Evolutionary conservation across 2,113 vertebrate species (phyloP), one percentile per base, ranked within the genome.

Genomic region (Aspiorhynchus laticeps): DNA sequence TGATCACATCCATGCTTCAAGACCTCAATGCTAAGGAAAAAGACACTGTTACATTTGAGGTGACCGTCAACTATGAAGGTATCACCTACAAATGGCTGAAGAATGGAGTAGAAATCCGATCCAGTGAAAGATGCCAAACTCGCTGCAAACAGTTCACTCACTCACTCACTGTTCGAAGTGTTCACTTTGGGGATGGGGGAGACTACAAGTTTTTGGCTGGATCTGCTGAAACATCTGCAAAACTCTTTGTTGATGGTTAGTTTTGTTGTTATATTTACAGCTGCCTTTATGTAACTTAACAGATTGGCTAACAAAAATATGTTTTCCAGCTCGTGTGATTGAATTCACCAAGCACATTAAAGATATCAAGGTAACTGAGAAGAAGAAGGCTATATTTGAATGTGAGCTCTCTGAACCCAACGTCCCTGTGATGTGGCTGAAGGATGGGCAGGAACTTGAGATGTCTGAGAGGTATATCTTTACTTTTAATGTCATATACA

Each of bases 1-100:
- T 93, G 33, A 93, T 95, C 88, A 91, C 95, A 26, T 97, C 97
- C 67, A 99, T 99, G 98, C 92, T 99, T 81, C 96, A 98, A 89
- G 97, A 99, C 90, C 96, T 99, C 88, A 99, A 98, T 71, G 98
- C 98, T 38, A 96, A 99, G 94, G 98, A 99, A 92, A 97, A 97
- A 91, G 98, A 99, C 90, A 99, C 97, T 19, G 97, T 99, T 90
- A 99, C 98, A 48, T 99, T 99, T 89, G 98, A 99, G 93, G 96
- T 98, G 83, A 98, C 96, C 0, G 97, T 99, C 81, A 99, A 99
- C 93, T 95, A 97, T 80, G 98, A 99, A 94, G 97, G 97, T 76
- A 95, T 99, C 88, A 96, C 96, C 79, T 99, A 97, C 91, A 99
- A 99, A 88, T 99, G 98, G 98, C 92, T 99, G 69, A 99, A 99